These are phyloP conservation scores for Pseudomyrmex pallidus DNA, from an alignment of 1,140 invertebrate genomes.

Conservation along the genomic window DNA sequence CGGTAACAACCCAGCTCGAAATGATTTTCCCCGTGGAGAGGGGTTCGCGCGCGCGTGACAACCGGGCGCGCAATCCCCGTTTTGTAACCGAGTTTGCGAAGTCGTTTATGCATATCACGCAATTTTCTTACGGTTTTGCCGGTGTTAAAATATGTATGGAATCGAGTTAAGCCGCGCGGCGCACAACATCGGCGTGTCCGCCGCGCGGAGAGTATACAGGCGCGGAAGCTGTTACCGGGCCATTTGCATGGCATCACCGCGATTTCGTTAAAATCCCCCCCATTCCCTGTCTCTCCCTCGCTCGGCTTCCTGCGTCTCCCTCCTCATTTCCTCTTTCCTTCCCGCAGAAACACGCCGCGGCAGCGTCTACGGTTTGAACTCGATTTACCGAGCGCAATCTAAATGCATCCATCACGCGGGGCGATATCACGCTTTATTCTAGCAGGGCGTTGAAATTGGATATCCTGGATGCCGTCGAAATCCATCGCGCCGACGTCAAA, in stretches of 20 bases:
- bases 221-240: slow-evolving; percentile 84
- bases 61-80: slow-evolving; percentile 59
- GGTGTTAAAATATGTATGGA: slow-evolving; percentile 85
- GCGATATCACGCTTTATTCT: slow-evolving; percentile 63
- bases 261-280: slow-evolving; percentile 79
- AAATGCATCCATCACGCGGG: slow-evolving; percentile 71
- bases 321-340: slow-evolving; percentile 54
- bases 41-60: slow-evolving; percentile 21
- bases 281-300: slow-evolving; percentile 53
- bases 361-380: slow-evolving; percentile 65
- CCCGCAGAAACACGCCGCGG: slow-evolving; percentile 38
- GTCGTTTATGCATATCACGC: slow-evolving; percentile 84
- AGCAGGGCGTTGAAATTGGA: slow-evolving; percentile 61
- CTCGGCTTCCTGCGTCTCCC: slow-evolving; percentile 52
- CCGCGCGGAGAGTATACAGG: slow-evolving; percentile 72
- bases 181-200: slow-evolving; percentile 71
- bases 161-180: slow-evolving; percentile 83
- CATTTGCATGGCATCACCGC: slow-evolving; percentile 83
- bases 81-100: slow-evolving; percentile 79
- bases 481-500: slow-evolving; percentile 33
- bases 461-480: slow-evolving; percentile 52
- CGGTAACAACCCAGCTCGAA: slow-evolving; percentile 27
- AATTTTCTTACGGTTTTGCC: slow-evolving; percentile 85
- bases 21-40: slow-evolving; percentile 46
- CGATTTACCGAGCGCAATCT: slow-evolving; percentile 73